Base-by-base conservation (phyloP, 2,888 invertebrate species). In the Omphaloscelis lunosa region DNA sequence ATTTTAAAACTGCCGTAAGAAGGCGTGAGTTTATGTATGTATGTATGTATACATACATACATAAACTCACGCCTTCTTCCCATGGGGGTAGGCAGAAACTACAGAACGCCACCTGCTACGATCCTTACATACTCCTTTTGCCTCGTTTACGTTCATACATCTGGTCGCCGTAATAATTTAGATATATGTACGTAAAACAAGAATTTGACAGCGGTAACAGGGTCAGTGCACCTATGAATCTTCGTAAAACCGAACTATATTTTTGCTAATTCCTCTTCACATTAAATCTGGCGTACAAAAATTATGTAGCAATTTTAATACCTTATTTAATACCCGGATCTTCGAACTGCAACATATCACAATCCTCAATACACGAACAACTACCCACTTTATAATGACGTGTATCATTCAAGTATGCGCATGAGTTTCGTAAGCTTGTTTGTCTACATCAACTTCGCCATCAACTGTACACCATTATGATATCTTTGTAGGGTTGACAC, bases 351-450 rank as follows among this genome's bases (percentile, higher is more conserved):
- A 48, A 59, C 59, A 69, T 75, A 20, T 72, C 67, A 56, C 48
- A 70, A 83, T 86, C 56, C 73, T 83, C 63, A 63, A 73, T 65
- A 56, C 73, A 76, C 72, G 61, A 84, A n/a, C 72, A 66, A 53
- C 86, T 86, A 72, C 86, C 86, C 84, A 84, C 84, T 78, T 86
- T 63, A 72, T 77, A 86, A 73, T 75, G 86, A 86, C 86, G 83
- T 70, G 66, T 83, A 72, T 83, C 72, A 75, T 72, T 83, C 68
- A 86, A 77, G 79, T 75, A 83, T 84, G 83, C 79, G 86, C 83
- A 59, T 79, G 86, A 75, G 79, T 84, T 84, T 86, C 86, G 83
- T 84, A 84, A 84, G 83, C 80, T 59, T 83, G 83, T 86, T 84
- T 83, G 83, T 86, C 79, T 86, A 70, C 74, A 79, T 83, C 84